Evolutionary conservation across 2,888 invertebrate species (phyloP).

Genomic region (Orchesella flavescens): DNA sequence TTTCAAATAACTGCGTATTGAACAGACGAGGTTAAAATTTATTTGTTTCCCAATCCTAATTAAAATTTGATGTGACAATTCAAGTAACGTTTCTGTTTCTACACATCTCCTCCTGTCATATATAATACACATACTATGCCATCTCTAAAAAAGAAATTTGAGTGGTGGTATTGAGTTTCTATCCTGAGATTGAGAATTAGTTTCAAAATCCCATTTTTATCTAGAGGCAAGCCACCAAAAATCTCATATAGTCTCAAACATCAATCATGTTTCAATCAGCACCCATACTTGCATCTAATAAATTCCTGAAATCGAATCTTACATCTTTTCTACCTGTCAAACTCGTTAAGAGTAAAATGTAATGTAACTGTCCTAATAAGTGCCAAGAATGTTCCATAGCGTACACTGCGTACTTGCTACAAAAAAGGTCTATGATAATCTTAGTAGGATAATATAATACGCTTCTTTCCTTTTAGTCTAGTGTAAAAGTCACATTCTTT

Average conservation of each 20-base stretch:
- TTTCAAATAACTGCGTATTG: too few species aligned
- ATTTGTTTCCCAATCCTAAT: background rate
- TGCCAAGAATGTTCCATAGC: conserved; percentile 48
- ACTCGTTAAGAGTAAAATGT: conserved; percentile 51
- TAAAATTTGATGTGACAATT: conserved; percentile 8
- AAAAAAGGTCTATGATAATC: background rate
- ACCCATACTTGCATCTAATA: conserved; percentile 43
- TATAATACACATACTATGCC: background rate
- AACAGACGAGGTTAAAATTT: background rate
- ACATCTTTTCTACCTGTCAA: conserved; percentile 54
- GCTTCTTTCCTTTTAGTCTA: background rate
- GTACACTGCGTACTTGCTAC: background rate
- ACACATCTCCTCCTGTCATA: background rate
- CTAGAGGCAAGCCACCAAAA: background rate
- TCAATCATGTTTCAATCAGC: conserved; percentile 56
- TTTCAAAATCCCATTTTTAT: too few species aligned
- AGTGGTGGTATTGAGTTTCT: too few species aligned
- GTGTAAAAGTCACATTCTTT: conserved; percentile 25
- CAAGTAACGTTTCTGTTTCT: background rate
- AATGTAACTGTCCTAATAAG: conserved; percentile 48
- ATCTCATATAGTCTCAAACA: conserved; percentile 19
- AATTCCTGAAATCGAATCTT: conserved; percentile 56
- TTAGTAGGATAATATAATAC: background rate
- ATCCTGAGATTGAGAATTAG: too few species aligned
- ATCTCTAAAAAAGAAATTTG: too few species aligned